Percentiles rank a stretch among this genome's conserved stretches.
phyloP scores from a whole-genome alignment of 2,797 vertebrate species.

The Peromyscus eremicus region DNA sequence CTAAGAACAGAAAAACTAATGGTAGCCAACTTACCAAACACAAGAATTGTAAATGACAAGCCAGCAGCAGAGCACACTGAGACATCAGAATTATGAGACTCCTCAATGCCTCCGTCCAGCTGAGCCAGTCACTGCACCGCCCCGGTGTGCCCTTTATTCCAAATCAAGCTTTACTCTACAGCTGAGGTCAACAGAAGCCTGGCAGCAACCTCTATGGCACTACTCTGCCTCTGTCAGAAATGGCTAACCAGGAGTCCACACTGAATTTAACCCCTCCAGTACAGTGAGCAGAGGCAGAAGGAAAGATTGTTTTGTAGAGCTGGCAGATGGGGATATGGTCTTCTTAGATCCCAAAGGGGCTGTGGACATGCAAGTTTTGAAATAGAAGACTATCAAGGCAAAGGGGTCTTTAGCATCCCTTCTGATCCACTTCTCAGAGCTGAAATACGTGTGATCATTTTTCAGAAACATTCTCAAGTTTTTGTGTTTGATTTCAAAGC shows the following conservation, averaged over 20 bases:
- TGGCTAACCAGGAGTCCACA: neutral
- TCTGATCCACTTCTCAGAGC: neutral
- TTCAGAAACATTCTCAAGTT: slow-evolving; percentile 48
- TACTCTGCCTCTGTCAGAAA: neutral
- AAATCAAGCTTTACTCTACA: slow-evolving; percentile 44
- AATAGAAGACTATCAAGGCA: neutral
- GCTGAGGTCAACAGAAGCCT: neutral
- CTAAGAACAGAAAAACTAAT: slow-evolving; percentile 15
- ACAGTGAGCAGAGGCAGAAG: neutral
- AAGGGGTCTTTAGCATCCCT: neutral
- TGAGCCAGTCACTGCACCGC: neutral
- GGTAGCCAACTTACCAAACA: slow-evolving; percentile 20
- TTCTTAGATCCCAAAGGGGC: neutral
- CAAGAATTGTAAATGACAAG: neutral
- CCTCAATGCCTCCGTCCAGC: neutral
- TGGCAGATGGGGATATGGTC: neutral
- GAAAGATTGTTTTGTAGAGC: neutral
- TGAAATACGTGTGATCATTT: neutral
- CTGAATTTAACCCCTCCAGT: neutral
- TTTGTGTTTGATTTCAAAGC: slow-evolving; percentile 54
- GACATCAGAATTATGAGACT: neutral
- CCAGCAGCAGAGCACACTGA: neutral
- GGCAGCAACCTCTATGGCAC: neutral
- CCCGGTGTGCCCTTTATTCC: neutral
- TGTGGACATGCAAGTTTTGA: neutral